These are phyloP conservation scores for Anguilla rostrata DNA, from an alignment of 2,113 vertebrate genomes.

Conservation along the genomic window DNA sequence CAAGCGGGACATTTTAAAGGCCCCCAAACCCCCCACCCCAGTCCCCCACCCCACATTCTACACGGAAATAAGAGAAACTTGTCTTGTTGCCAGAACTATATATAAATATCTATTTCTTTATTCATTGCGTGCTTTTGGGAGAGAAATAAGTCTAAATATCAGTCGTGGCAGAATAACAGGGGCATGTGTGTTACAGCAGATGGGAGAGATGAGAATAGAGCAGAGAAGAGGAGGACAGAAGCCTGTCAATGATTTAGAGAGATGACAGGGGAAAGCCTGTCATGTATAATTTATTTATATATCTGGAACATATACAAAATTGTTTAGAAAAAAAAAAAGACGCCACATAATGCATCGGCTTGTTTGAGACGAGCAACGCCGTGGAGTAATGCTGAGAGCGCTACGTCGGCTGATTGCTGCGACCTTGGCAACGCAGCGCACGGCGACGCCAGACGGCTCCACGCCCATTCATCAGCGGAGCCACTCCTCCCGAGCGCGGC, in stretches of 20 bases:
- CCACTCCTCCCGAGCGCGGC: conserved; percentile 35
- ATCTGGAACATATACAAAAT: conserved; percentile 7
- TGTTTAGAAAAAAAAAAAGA: not conserved
- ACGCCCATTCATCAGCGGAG: conserved; percentile 35
- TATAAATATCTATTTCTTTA: not conserved
- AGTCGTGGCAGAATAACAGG: not conserved
- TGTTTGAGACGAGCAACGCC: not conserved
- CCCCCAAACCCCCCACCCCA: no score
- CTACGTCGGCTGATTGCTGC: conserved; percentile 18
- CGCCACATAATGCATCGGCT: not conserved
- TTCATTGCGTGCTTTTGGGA: not conserved
- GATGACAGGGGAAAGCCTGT: conserved; percentile 28
- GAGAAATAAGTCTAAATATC: not conserved
- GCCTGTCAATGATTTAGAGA: not conserved
- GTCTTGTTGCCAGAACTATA: not conserved
- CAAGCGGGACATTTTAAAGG: not conserved
- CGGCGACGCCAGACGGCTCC: conserved; percentile 32
- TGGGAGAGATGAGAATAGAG: not conserved
- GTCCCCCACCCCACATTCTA: not conserved
- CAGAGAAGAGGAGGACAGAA: not conserved
- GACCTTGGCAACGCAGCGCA: conserved; percentile 40
- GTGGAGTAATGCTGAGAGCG: not conserved
- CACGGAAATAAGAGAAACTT: not conserved
- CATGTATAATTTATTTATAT: not conserved
- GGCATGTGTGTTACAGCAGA: not conserved